Percentiles rank a stretch among this genome's conserved stretches.
phyloP scores from a whole-genome alignment of 2,113 vertebrate genomes.

The Silurus meridionalis region DNA sequence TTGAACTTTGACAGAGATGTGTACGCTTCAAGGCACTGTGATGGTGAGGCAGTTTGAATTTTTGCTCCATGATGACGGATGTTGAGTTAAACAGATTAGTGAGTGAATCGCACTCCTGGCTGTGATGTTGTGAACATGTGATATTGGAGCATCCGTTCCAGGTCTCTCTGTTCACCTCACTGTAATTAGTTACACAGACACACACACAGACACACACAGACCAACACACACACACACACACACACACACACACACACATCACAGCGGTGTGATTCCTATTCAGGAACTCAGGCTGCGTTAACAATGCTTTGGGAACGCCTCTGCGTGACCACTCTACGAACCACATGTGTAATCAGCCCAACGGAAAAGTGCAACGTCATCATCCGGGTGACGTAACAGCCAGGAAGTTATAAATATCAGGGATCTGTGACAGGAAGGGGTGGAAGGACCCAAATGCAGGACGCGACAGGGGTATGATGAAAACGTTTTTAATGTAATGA shows the following conservation, averaged over 20 bases:
- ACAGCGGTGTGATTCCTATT: too few relatives aligned
- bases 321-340: too few relatives aligned
- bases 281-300: too few relatives aligned
- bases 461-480: too few relatives aligned
- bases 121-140: background rate
- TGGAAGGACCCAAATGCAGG: too few relatives aligned
- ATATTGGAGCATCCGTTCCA: background rate
- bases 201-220: background rate
- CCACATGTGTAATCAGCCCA: too few relatives aligned
- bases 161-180: background rate
- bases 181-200: background rate
- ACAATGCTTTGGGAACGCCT: too few relatives aligned
- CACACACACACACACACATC: background rate
- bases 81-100: background rate
- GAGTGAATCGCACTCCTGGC: background rate
- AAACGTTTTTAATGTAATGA: too few relatives aligned
- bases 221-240: background rate
- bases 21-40: background rate
- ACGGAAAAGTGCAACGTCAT: too few relatives aligned
- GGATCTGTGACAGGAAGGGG: too few relatives aligned
- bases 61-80: background rate
- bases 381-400: too few relatives aligned
- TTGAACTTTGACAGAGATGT: conserved; percentile 2
- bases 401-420: too few relatives aligned
- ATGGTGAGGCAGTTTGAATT: background rate